Percentiles rank a stretch among this genome's conserved stretches.
These are phyloP conservation scores for Paracentrotus lividus DNA, from an alignment of 53 echinoderm and acorn worm genomes.

Conservation along the genomic window DNA sequence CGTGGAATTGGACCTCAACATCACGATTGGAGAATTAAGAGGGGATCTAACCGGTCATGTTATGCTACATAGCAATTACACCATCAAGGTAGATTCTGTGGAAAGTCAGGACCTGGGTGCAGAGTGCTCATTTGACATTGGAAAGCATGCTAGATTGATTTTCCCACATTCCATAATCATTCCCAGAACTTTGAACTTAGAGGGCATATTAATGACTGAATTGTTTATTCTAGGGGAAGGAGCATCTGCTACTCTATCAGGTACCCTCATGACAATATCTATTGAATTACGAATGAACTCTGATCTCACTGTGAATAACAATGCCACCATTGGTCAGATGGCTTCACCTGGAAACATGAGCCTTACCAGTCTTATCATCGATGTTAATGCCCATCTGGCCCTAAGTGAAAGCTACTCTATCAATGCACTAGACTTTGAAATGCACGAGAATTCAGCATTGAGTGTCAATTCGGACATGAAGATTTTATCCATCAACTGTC, in stretches of 20 bases:
- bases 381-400: conserved; percentile 29
- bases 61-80: conserved; percentile 51
- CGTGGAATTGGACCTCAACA: conserved; percentile 60
- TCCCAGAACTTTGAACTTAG: conserved; percentile 72
- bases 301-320: neutral
- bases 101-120: conserved; percentile 63
- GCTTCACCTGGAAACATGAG: conserved; percentile 33
- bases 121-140: conserved; percentile 79
- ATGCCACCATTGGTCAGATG: conserved; percentile 14
- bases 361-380: conserved; percentile 58
- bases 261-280: conserved; percentile 22
- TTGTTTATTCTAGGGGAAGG: conserved; percentile 68
- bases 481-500: conserved; percentile 50
- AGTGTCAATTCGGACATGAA: conserved; percentile 39
- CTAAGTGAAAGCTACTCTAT: conserved; percentile 15
- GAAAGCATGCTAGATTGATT: conserved; percentile 66
- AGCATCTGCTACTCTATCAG: conserved; percentile 1
- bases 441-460: conserved; percentile 23
- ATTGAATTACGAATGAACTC: conserved; percentile 3
- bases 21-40: conserved; percentile 68
- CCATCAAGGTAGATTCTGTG: conserved; percentile 57
- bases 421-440: conserved; percentile 7
- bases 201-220: conserved; percentile 75
- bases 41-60: conserved; percentile 83
- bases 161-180: conserved; percentile 54